A percentile compares a stretch with the other conserved stretches of the same genome.
Evolutionary conservation across 2,888 invertebrate genomes (phyloP).

Genomic region (Tinea semifulvella): DNA sequence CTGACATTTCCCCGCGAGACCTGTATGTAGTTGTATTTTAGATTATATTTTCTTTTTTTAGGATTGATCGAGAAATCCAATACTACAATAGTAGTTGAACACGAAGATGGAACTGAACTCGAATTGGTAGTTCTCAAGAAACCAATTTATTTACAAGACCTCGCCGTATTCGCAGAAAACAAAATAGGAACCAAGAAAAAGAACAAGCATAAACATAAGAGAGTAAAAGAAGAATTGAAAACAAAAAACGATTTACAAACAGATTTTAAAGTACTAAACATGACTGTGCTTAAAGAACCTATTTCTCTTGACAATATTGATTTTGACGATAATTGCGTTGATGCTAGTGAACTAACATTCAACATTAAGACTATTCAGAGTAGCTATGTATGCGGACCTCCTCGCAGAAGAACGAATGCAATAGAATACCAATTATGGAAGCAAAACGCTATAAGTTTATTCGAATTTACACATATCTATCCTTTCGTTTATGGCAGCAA

Average conservation of each 20-base stretch:
- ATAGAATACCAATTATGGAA: conserved; percentile 29
- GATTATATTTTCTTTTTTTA: no score
- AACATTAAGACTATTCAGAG: conserved; percentile 30
- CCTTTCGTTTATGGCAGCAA: conserved; percentile 41
- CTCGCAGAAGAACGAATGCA: conserved; percentile 20
- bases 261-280: conserved; percentile 17
- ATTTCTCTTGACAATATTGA: conserved; percentile 30
- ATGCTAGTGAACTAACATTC: conserved; percentile 24
- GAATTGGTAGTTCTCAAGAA: conserved; percentile 34
- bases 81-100: conserved; percentile 36
- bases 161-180: conserved; percentile 22
- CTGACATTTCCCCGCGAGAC: no score
- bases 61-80: conserved; percentile 38
- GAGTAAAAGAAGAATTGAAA: conserved; percentile 13
- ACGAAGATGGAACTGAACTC: conserved; percentile 34
- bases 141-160: conserved; percentile 33
- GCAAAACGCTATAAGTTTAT: conserved; percentile 36
- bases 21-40: no score
- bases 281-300: conserved; percentile 33
- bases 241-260: background rate
- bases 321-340: conserved; percentile 20
- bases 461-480: conserved; percentile 40
- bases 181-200: conserved; percentile 9
- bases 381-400: conserved; percentile 15
- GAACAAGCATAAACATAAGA: conserved; percentile 14